These are phyloP conservation scores for Anoplophora glabripennis DNA, from an alignment of 1,140 invertebrate species.

Conservation along the genomic window DNA sequence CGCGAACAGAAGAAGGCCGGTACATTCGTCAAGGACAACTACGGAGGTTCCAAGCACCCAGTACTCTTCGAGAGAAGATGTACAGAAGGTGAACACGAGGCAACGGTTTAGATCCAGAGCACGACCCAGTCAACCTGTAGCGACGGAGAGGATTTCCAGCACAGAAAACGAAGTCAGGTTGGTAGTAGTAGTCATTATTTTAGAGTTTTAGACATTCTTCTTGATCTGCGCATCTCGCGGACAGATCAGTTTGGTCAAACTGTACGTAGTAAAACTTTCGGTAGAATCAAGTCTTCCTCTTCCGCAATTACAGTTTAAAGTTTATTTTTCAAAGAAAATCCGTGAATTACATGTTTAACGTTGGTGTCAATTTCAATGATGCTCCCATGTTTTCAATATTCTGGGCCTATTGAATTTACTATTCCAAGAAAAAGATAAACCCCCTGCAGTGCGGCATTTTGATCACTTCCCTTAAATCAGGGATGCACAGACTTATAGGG, in stretches of 20 bases:
- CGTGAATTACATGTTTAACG: too few relatives aligned
- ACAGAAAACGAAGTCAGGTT: constrained; percentile 20
- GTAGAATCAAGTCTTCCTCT: too few relatives aligned
- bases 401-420: too few relatives aligned
- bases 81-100: constrained; percentile 25
- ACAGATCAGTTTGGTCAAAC: neutral
- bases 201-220: neutral
- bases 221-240: neutral
- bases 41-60: constrained; percentile 53
- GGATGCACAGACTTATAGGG: too few relatives aligned
- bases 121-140: constrained; percentile 23
- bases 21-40: constrained; percentile 22
- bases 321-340: too few relatives aligned
- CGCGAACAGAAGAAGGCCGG: constrained; percentile 27
- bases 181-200: neutral
- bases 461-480: too few relatives aligned
- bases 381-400: too few relatives aligned
- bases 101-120: constrained; percentile 40
- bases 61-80: constrained; percentile 47
- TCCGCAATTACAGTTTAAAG: too few relatives aligned
- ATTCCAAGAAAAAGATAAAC: too few relatives aligned
- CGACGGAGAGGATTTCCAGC: constrained; percentile 24
- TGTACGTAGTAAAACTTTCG: neutral
- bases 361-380: too few relatives aligned
- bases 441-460: too few relatives aligned